These are phyloP conservation scores for Ochotona princeps DNA, from an alignment of 2,113 vertebrate genomes.

Conservation along the genomic window DNA sequence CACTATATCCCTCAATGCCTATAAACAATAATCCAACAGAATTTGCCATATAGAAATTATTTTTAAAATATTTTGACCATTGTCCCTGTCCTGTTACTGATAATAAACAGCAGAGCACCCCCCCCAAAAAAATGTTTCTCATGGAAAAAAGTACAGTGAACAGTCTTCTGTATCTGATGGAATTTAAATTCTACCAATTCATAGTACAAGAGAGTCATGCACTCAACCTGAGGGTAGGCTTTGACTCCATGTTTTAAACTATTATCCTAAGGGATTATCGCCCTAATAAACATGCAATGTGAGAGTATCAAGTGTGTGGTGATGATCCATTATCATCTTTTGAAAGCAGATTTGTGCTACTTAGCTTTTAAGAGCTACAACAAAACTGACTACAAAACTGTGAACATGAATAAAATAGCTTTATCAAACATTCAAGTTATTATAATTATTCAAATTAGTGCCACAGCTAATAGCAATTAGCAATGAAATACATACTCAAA, in stretches of 20 bases:
- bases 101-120: neutral
- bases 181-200: conserved; percentile 36
- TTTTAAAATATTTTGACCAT: neutral
- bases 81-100: neutral
- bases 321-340: conserved; percentile 27
- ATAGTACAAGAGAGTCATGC: conserved; percentile 2
- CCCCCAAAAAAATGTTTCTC: neutral
- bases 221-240: neutral
- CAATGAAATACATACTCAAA: conserved; percentile 63
- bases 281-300: conserved; percentile 4
- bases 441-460: conserved; percentile 48
- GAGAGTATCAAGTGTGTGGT: conserved; percentile 11
- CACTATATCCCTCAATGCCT: neutral
- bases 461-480: conserved; percentile 49
- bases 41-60: neutral
- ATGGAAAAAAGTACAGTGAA: neutral
- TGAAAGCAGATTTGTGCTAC: conserved; percentile 52
- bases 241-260: conserved; percentile 42
- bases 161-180: conserved; percentile 13
- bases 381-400: conserved; percentile 62
- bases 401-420: conserved; percentile 58
- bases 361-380: conserved; percentile 61
- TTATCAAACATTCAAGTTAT: conserved; percentile 58
- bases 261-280: conserved; percentile 9
- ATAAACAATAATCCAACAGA: neutral